Conservation (phyloP, 2,888 invertebrate genomes). For the Pandemis heparana region DNA sequence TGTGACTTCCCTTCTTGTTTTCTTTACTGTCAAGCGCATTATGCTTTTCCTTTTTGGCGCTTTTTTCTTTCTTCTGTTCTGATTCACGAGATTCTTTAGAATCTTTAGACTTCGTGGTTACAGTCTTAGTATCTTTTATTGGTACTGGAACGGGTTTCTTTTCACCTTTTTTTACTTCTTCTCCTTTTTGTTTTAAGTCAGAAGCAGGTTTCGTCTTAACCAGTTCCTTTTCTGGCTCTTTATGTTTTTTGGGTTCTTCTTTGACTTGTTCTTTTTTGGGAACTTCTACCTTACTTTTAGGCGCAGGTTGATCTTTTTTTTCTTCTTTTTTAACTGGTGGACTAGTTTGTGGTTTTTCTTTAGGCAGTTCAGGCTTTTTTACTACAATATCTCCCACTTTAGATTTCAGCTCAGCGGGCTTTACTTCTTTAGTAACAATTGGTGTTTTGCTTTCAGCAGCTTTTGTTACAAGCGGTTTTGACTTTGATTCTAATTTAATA, state of each 20-base stretch:
- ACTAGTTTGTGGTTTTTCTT: slow-evolving; percentile 32
- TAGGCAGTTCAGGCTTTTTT: slow-evolving; percentile 50
- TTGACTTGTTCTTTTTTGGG: slow-evolving; percentile 46
- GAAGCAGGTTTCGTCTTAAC: background rate
- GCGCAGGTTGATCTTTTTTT: slow-evolving; percentile 48
- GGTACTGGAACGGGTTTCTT: slow-evolving; percentile 44
- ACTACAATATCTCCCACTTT: slow-evolving; percentile 45
- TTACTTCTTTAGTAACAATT: slow-evolving; percentile 1
- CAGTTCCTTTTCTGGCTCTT: slow-evolving; percentile 40
- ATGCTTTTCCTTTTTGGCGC: slow-evolving; percentile 53
- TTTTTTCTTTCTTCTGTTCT: slow-evolving; percentile 49
- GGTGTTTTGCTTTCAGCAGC: slow-evolving; percentile 14
- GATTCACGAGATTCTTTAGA: slow-evolving; percentile 36
- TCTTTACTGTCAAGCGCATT: slow-evolving; percentile 50
- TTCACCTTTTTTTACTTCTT: slow-evolving; percentile 41
- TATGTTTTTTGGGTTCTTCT: slow-evolving; percentile 41
- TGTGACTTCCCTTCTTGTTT: slow-evolving; percentile 56
- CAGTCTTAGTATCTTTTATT: slow-evolving; percentile 31
- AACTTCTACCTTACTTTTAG: slow-evolving; percentile 47
- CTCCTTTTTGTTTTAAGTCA: slow-evolving; percentile 27
- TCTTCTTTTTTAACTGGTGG: slow-evolving; percentile 48
- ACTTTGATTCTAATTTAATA: slow-evolving; percentile 18
- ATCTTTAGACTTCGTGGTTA: slow-evolving; percentile 36
- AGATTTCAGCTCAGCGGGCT: slow-evolving; percentile 31
- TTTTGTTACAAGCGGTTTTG: background rate